Percentiles rank a stretch among this genome's conserved stretches.
These are phyloP conservation scores for Arctocebus calabarensis DNA, from an alignment of 2,797 vertebrate species.

Conservation along the genomic window DNA sequence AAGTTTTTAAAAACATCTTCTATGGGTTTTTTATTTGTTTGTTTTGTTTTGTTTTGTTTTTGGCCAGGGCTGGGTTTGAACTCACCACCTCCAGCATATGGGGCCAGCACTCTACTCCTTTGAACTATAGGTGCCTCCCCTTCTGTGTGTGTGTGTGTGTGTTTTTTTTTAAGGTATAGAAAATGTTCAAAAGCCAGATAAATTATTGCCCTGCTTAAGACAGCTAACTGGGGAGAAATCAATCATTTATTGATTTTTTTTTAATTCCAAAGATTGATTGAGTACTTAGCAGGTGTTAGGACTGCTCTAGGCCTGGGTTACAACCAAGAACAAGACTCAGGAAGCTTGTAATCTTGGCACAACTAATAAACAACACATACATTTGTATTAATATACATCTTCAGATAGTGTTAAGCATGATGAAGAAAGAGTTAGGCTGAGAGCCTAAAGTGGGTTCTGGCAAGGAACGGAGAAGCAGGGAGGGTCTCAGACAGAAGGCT, in stretches of 20 bases:
- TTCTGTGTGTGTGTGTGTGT: too few relatives aligned
- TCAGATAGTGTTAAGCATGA: background rate
- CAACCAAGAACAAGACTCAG: background rate
- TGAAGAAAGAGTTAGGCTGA: background rate
- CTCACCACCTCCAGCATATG: too few relatives aligned
- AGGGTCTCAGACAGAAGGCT: background rate
- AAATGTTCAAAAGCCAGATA: background rate
- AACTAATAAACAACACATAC: background rate
- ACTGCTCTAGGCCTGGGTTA: background rate
- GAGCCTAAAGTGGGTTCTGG: background rate
- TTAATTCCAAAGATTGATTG: background rate
- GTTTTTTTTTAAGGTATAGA: background rate
- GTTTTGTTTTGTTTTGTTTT: too few relatives aligned
- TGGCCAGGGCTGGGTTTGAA: too few relatives aligned
- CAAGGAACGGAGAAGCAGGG: rapidly evolving
- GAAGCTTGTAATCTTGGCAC: background rate
- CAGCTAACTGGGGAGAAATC: background rate
- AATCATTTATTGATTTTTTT: background rate
- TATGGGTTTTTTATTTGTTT: too few relatives aligned
- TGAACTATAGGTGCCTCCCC: too few relatives aligned
- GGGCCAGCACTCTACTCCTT: too few relatives aligned
- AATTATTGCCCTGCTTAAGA: background rate
- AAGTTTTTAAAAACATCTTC: background rate
- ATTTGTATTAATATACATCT: background rate
- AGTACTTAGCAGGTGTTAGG: background rate